Percentiles rank a stretch among this genome's conserved stretches.
Conservation (phyloP, 2,113 vertebrate genomes). For the Sceloporus tristichus region DNA sequence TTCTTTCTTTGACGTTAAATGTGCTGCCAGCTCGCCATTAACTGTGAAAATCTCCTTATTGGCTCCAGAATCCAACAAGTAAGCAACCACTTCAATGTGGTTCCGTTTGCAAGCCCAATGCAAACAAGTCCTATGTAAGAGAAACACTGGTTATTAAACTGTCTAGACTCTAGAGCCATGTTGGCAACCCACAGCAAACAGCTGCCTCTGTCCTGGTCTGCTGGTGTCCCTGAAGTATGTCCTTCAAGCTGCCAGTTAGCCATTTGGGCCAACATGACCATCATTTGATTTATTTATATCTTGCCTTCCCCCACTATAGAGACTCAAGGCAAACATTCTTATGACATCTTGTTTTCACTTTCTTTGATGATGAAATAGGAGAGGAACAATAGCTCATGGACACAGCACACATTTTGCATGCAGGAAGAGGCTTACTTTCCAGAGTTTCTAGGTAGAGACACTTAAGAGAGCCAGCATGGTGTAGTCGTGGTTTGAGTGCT, state of each 20-base stretch:
- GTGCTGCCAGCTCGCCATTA: constrained; percentile 83
- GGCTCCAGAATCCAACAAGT: constrained; percentile 84
- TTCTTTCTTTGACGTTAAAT: constrained; percentile 86
- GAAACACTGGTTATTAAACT: neutral
- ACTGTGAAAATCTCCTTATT: constrained; percentile 84
- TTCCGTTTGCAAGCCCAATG: constrained; percentile 93
- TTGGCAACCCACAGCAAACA: neutral
- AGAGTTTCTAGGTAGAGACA: no score
- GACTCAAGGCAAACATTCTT: neutral
- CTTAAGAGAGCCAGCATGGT: no score
- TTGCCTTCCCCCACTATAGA: no score
- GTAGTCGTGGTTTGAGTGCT: no score
- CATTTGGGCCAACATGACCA: neutral
- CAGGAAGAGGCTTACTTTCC: no score
- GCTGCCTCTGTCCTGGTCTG: neutral
- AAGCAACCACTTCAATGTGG: constrained; percentile 86
- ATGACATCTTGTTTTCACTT: neutral
- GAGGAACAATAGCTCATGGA: neutral
- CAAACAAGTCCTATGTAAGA: constrained; percentile 83
- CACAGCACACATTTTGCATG: no score
- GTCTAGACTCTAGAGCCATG: neutral
- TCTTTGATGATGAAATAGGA: neutral
- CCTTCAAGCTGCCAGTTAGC: neutral
- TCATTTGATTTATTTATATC: neutral
- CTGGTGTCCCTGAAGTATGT: neutral